Percentiles rank a stretch among this genome's conserved stretches.
These are phyloP conservation scores for Hylomyscus alleni DNA, from an alignment of 2,797 vertebrate genomes.

Conservation along the genomic window DNA sequence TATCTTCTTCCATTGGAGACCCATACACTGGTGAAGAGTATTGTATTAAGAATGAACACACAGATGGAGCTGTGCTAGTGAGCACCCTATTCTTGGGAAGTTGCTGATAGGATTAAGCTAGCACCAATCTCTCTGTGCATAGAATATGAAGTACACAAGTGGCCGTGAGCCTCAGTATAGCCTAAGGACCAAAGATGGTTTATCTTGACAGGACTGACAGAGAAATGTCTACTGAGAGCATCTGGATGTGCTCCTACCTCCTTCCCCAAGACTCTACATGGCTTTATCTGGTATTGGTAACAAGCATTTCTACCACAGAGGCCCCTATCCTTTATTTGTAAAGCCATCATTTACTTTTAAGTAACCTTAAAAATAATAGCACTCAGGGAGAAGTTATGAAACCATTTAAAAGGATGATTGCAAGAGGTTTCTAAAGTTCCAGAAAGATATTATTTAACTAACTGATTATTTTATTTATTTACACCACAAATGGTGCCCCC, in stretches of 20 bases:
- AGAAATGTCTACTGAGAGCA: background rate
- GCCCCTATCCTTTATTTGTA: background rate
- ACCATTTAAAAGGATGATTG: conserved; percentile 49
- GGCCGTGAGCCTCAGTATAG: background rate
- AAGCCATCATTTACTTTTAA: background rate
- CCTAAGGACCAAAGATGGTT: background rate
- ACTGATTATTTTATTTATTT: no score
- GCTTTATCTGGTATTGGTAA: accelerated
- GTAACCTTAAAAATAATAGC: conserved; percentile 48
- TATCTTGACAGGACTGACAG: background rate
- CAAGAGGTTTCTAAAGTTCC: conserved; percentile 58
- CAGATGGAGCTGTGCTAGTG: background rate
- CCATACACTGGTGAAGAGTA: background rate
- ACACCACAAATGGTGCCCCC: no score
- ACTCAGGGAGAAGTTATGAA: conserved; percentile 27
- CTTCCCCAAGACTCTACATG: background rate
- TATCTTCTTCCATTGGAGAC: accelerated
- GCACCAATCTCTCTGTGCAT: background rate
- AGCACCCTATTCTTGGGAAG: background rate
- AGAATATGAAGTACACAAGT: background rate
- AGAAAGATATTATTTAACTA: conserved; percentile 42
- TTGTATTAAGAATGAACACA: background rate
- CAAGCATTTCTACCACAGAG: background rate
- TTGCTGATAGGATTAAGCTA: background rate
- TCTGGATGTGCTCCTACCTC: accelerated